Conservation (phyloP, 2,113 vertebrate genomes). For the Felis chaus region DNA sequence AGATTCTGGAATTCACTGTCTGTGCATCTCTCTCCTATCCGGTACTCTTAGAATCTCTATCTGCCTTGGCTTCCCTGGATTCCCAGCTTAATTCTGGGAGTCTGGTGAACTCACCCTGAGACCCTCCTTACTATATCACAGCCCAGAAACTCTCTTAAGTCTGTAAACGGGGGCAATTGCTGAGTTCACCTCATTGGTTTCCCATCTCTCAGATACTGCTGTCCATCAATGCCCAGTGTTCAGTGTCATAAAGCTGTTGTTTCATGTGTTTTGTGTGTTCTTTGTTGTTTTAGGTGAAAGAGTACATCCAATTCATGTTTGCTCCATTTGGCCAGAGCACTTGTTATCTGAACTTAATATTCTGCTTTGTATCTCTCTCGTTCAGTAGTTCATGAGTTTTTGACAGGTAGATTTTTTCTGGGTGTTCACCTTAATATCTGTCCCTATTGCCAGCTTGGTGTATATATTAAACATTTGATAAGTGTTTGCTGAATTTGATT, state of each 20-base stretch:
- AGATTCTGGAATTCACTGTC: background rate
- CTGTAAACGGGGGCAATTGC: no score
- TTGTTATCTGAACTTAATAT: background rate
- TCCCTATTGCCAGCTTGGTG: no score
- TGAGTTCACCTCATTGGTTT: background rate
- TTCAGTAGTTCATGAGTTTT: background rate
- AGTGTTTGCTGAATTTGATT: background rate
- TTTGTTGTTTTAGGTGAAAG: background rate
- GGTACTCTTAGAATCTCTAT: background rate
- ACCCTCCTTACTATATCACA: background rate
- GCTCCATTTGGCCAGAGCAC: background rate
- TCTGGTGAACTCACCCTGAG: background rate
- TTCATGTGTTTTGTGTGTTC: background rate
- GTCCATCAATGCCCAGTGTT: background rate
- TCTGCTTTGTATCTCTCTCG: background rate
- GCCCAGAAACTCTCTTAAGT: background rate
- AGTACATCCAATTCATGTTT: background rate
- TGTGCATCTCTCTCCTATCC: background rate
- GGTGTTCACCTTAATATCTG: background rate
- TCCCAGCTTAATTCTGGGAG: background rate
- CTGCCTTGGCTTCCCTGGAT: background rate
- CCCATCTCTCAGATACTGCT: no score
- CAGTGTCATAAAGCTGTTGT: background rate
- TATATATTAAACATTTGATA: background rate
- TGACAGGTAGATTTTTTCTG: background rate